Evolutionary conservation across 2,888 invertebrate species (phyloP), one percentile per base, ranked within the genome.

Genomic region (Macrophya alboannulata): DNA sequence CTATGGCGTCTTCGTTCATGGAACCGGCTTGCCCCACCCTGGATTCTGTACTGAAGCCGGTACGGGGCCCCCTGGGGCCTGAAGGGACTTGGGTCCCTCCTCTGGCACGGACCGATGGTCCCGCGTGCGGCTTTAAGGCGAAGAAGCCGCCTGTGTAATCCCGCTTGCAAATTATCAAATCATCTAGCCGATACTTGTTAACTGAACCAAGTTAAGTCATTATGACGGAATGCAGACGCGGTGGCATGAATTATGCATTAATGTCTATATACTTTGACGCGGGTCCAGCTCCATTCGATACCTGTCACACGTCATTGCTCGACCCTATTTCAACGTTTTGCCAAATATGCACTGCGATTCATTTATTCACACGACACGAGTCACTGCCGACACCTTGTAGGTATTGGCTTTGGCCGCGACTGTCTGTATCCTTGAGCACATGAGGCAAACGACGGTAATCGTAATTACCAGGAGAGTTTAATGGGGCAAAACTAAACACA

Each of bases 21-120:
- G 88, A 93, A 93, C 93, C 93, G 93, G 93, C 93, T 93, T 90
- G 92, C 92, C 93, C 93, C 91, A 90, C 93, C 87, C 68, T 68
- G 51, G 31, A 40, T 48, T 71, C 55, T 43, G 71, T 77, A 71
- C 68, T 48, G 77, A 40, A 82, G 85, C 85, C 72, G 82, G 68
- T 74, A 40, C 9, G 37, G 86, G 89, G 87, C 89, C 90, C 90
- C 89, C 89, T 88, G 87, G 89, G 89, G 90, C 89, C 87, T 89
- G 86, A 86, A 85, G 88, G 89, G 87, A 87, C 88, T 86, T 71
- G 86, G 85, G 62, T 71, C 76, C 62, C 81, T 79, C 81, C 86
- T 84, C 85, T 76, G 83, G 31, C 43, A 86, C 87, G 84, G 71
- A 71, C 48, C 81, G 25, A 65, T 71, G 79, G 85, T 84, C 82